Conservation (phyloP, 1,140 invertebrate genomes). For the Intoshia linei region DNA sequence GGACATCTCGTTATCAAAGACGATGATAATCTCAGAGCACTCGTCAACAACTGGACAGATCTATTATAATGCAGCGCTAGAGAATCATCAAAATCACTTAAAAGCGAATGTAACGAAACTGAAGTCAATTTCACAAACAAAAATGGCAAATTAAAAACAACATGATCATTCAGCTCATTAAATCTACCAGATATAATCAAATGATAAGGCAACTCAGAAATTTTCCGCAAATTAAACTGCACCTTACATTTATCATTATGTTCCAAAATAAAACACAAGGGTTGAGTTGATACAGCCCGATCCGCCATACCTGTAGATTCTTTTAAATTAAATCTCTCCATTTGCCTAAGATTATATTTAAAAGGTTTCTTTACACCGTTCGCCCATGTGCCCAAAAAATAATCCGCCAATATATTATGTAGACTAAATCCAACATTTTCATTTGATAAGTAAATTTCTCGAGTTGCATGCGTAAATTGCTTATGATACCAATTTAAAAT, state of each 20-base stretch:
- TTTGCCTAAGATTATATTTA: slow-evolving; percentile 74
- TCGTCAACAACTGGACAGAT: slow-evolving; percentile 61
- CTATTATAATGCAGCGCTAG: slow-evolving; percentile 31
- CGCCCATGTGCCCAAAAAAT: slow-evolving; percentile 44
- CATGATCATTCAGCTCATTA: slow-evolving; percentile 58
- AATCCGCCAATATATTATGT: too few relatives aligned
- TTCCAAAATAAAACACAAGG: slow-evolving; percentile 56
- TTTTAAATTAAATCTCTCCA: slow-evolving; percentile 32
- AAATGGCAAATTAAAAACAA: slow-evolving; percentile 88
- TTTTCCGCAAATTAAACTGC: slow-evolving; percentile 29
- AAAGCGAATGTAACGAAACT: slow-evolving; percentile 55
- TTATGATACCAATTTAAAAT: slow-evolving; percentile 7
- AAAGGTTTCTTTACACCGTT: slow-evolving; percentile 67
- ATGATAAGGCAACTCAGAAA: slow-evolving; percentile 57
- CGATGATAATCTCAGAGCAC: slow-evolving; percentile 41
- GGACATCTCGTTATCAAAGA: slow-evolving; percentile 45
- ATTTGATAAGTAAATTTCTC: slow-evolving; percentile 1
- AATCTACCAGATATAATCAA: slow-evolving; percentile 48
- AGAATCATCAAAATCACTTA: slow-evolving; percentile 78
- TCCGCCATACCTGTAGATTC: slow-evolving; percentile 40
- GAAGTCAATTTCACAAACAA: slow-evolving; percentile 69
- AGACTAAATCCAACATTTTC: too few relatives aligned
- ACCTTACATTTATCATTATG: slow-evolving; percentile 39
- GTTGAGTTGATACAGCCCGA: slow-evolving; percentile 69
- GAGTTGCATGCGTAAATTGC: slow-evolving; percentile 4